Evolutionary conservation across 2,113 vertebrate species (phyloP).

Genomic region (Sterrhoptilus dennistouni): DNA sequence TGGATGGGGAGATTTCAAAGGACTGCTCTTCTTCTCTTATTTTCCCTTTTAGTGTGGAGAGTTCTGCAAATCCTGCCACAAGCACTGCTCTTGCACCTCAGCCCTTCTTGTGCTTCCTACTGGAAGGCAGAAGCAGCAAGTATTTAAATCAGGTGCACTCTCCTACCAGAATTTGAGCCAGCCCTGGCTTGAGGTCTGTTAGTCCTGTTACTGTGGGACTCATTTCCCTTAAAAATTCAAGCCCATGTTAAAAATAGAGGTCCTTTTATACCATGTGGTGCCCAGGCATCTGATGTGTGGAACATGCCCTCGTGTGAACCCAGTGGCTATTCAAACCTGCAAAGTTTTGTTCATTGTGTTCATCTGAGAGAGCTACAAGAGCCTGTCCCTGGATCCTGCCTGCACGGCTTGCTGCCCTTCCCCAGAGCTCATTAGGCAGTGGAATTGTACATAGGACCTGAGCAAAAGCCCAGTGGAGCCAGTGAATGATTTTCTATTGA

Average conservation of each 20-base stretch:
- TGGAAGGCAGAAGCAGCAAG: neutral
- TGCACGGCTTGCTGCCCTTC: neutral
- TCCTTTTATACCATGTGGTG: neutral
- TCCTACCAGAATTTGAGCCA: neutral
- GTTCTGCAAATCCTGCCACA: neutral
- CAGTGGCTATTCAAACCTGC: neutral
- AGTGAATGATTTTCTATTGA: conserved; percentile 33
- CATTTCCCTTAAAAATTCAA: neutral
- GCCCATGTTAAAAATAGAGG: neutral
- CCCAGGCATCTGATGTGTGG: neutral
- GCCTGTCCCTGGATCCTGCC: neutral
- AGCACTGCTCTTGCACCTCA: neutral
- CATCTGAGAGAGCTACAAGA: neutral
- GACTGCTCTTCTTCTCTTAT: neutral
- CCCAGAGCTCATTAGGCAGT: conserved; percentile 38
- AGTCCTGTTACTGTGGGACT: neutral
- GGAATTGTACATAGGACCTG: neutral
- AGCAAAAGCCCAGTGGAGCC: conserved; percentile 1
- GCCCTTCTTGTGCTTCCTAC: neutral
- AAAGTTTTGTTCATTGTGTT: conserved; percentile 9
- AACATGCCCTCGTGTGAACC: neutral
- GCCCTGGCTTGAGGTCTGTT: neutral
- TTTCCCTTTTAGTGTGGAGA: neutral
- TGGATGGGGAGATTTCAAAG: neutral
- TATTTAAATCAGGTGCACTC: neutral